Evolutionary conservation across 2,888 invertebrate species (phyloP).

Genomic region (Pyrrhia umbra): DNA sequence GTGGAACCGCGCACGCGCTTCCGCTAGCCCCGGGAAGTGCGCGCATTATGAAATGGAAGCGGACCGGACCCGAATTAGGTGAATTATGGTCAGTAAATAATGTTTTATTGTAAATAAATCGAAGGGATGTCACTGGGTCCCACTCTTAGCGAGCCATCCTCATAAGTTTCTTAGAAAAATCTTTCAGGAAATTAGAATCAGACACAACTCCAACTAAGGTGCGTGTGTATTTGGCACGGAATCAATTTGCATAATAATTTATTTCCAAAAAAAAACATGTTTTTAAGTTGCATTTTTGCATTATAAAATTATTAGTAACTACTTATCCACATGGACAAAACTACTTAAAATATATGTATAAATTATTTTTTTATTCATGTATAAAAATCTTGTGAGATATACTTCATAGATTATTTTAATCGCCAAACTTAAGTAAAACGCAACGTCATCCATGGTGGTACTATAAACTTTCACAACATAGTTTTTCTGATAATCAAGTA

Average conservation of each 20-base stretch:
- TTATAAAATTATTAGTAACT: too few species aligned
- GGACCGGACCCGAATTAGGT: conserved; percentile 56
- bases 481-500: conserved; percentile 56
- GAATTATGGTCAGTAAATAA: conserved; percentile 42
- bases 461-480: conserved; percentile 40
- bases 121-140: not conserved
- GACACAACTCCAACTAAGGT: too few species aligned
- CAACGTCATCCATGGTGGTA: conserved; percentile 6
- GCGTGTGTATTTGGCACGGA: too few species aligned
- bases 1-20: conserved; percentile 74
- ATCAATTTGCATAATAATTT: too few species aligned
- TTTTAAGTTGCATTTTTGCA: too few species aligned
- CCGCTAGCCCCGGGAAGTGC: conserved; percentile 75
- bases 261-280: too few species aligned
- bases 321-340: too few species aligned
- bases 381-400: too few species aligned
- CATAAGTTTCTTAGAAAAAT: not conserved
- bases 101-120: conserved; percentile 31
- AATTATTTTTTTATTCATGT: too few species aligned
- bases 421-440: not conserved
- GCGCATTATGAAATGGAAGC: conserved; percentile 71
- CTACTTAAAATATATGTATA: too few species aligned
- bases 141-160: not conserved
- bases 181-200: too few species aligned
- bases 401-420: not conserved